Conservation (phyloP, 1,140 invertebrate species). For the Mizuhopecten yessoensis region DNA sequence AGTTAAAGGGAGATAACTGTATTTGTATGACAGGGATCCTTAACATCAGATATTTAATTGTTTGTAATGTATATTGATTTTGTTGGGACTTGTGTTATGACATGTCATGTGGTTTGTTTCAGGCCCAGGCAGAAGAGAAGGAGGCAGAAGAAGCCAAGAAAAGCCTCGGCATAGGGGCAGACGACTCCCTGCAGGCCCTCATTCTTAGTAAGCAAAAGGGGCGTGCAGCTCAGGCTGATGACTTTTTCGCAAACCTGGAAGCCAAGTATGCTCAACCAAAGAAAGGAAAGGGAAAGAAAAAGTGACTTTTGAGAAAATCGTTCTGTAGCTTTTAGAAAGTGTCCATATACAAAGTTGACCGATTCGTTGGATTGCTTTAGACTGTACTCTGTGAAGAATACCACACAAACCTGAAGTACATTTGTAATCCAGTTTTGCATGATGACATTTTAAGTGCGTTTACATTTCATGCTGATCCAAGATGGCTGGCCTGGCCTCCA, state of each 20-base stretch:
- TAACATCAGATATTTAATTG: too few species aligned
- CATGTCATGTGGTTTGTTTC: slow-evolving; percentile 52
- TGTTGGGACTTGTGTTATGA: not conserved
- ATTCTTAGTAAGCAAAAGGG: slow-evolving; percentile 80
- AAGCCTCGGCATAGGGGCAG: slow-evolving; percentile 77
- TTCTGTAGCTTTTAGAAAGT: too few species aligned
- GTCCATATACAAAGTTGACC: too few species aligned
- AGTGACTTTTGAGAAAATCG: not conserved
- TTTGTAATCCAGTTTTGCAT: too few species aligned
- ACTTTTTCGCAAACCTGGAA: slow-evolving; percentile 83
- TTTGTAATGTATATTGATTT: not conserved
- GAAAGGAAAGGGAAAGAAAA: slow-evolving; percentile 33
- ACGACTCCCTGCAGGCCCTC: slow-evolving; percentile 77
- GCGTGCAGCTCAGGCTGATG: slow-evolving; percentile 78
- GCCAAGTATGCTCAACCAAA: slow-evolving; percentile 82
- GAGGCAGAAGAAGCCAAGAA: slow-evolving; percentile 83
- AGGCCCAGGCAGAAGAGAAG: slow-evolving; percentile 80
- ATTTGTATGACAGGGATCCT: too few species aligned
- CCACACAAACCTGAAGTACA: too few species aligned
- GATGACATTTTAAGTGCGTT: too few species aligned
- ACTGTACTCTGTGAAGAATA: too few species aligned
- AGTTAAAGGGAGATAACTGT: too few species aligned
- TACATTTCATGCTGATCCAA: too few species aligned
- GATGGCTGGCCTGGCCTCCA: too few species aligned
- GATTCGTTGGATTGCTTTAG: too few species aligned